Percentiles rank a stretch among this genome's conserved stretches.
These are phyloP conservation scores for Neocloeon triangulifer DNA, from an alignment of 1,140 invertebrate genomes.

Conservation along the genomic window DNA sequence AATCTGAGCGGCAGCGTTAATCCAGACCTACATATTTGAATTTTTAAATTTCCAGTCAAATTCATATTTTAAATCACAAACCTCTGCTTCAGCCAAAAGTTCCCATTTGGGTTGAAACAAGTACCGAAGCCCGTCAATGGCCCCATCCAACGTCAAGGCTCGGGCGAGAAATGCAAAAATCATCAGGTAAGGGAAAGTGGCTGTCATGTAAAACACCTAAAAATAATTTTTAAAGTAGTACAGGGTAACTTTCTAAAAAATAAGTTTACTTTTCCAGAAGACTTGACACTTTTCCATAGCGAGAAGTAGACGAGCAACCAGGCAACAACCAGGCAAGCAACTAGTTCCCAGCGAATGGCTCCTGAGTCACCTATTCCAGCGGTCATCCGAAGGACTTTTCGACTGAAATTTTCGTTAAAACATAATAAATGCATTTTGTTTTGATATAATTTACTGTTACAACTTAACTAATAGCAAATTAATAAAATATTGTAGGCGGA, in stretches of 20 bases:
- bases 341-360: conserved; percentile 59
- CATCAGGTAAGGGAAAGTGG: conserved; percentile 59
- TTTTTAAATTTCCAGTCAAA: too few species aligned
- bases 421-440: conserved; percentile 4
- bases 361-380: conserved; percentile 61
- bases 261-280: conserved; percentile 52
- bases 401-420: conserved; percentile 35
- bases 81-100: conserved; percentile 56
- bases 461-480: conserved; percentile 5
- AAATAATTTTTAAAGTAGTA: too few species aligned
- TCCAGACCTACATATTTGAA: conserved; percentile 53
- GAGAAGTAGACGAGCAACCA: conserved; percentile 85
- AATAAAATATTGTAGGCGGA: not conserved
- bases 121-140: conserved; percentile 50
- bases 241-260: too few species aligned
- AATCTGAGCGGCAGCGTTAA: conserved; percentile 76
- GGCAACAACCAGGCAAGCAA: conserved; percentile 61
- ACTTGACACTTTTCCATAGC: conserved; percentile 79
- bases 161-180: conserved; percentile 58
- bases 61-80: too few species aligned
- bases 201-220: conserved; percentile 64
- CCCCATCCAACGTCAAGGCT: conserved; percentile 59
- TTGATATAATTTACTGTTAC: conserved; percentile 2
- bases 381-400: conserved; percentile 62
- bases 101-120: conserved; percentile 78